A percentile compares a stretch with the other conserved stretches of the same genome.
These are phyloP conservation scores for Heterodera carotae DNA, from an alignment of 1,140 invertebrate species.

Conservation along the genomic window DNA sequence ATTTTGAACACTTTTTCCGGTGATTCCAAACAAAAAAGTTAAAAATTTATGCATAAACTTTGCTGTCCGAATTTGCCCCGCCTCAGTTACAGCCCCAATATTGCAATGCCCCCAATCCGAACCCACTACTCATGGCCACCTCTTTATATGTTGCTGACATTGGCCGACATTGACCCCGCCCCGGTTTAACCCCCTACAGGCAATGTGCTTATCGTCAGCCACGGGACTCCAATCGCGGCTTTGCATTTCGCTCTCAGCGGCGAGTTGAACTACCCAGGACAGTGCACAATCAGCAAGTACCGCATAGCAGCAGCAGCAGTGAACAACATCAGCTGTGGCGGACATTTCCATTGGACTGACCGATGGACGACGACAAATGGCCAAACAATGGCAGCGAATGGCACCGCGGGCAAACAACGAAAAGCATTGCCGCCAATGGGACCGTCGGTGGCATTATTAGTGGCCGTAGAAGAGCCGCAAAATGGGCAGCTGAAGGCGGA, in stretches of 20 bases:
- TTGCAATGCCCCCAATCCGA: too few relatives aligned
- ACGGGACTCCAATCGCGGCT: constrained; percentile 51
- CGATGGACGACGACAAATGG: constrained; percentile 10
- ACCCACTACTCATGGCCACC: background rate
- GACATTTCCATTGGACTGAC: background rate
- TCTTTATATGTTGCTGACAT: too few relatives aligned
- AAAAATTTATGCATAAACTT: too few relatives aligned
- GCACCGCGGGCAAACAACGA: background rate
- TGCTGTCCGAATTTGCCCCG: too few relatives aligned
- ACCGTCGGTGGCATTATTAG: background rate
- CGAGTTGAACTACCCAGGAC: constrained; percentile 44
- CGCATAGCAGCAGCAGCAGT: background rate
- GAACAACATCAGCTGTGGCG: background rate
- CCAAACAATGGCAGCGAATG: background rate
- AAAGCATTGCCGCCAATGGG: background rate
- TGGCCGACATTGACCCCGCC: too few relatives aligned
- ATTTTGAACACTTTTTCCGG: constrained; percentile 46
- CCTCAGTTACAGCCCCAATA: too few relatives aligned
- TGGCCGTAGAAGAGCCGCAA: background rate
- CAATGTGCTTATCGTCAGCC: constrained; percentile 50
- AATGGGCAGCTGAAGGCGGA: constrained; percentile 1
- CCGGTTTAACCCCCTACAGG: constrained; percentile 39
- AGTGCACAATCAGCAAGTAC: constrained; percentile 53
- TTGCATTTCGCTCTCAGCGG: constrained; percentile 36
- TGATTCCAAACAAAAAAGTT: too few relatives aligned